Conservation (phyloP, 2,888 invertebrate genomes). For the Platerodrilus igneus region DNA sequence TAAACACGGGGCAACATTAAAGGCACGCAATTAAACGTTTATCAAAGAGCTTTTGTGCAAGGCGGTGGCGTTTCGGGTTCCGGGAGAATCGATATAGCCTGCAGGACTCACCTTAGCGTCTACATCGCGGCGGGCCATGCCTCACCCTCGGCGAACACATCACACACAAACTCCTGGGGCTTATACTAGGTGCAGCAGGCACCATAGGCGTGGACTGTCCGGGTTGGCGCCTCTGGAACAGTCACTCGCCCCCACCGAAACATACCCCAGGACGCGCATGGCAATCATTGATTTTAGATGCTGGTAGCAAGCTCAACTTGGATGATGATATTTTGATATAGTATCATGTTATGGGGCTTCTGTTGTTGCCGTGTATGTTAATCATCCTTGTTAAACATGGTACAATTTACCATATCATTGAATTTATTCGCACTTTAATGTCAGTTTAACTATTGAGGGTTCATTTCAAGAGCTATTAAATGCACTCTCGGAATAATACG, state of each 20-base stretch:
- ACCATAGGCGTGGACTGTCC: slow-evolving; percentile 51
- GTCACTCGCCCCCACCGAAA: slow-evolving; percentile 32
- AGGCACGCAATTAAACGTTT: slow-evolving; percentile 20
- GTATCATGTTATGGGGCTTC: slow-evolving; percentile 34
- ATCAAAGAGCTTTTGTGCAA: slow-evolving; percentile 11
- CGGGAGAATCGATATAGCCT: slow-evolving; percentile 28
- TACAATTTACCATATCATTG: slow-evolving; percentile 4
- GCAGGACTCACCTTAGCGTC: slow-evolving; percentile 33
- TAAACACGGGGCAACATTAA: slow-evolving; percentile 11
- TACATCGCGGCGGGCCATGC: slow-evolving; percentile 40
- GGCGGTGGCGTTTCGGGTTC: slow-evolving; percentile 17
- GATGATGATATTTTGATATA: slow-evolving; percentile 41
- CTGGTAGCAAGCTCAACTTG: slow-evolving; percentile 33
- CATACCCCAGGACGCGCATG: slow-evolving; percentile 43
- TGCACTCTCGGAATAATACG: no score
- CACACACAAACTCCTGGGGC: slow-evolving; percentile 43
- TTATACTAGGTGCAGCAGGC: slow-evolving; percentile 45
- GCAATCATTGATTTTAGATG: slow-evolving; percentile 45
- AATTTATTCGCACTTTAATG: not conserved
- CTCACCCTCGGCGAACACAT: slow-evolving; percentile 41
- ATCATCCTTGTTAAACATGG: slow-evolving; percentile 16
- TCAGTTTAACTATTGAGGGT: no score
- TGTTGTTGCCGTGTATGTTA: slow-evolving; percentile 32
- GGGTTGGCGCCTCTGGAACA: slow-evolving; percentile 43
- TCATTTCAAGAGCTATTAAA: no score